phyloP scores from a whole-genome alignment of 2,113 vertebrate genomes.

The Anhinga anhinga region DNA sequence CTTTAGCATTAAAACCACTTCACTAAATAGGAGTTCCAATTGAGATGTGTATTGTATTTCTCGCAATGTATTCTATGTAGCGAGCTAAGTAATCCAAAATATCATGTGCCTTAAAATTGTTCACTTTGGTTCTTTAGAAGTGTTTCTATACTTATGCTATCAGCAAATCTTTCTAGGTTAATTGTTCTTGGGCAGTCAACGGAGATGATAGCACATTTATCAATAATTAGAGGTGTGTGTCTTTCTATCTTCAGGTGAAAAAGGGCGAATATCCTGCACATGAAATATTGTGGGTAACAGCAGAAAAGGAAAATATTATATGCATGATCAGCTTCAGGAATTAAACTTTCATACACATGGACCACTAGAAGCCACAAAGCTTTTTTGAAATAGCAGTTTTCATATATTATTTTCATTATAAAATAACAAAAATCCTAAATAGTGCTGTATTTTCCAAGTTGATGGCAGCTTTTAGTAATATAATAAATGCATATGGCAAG shows the following conservation, averaged over 20 bases:
- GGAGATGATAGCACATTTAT: background rate
- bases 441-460: background rate
- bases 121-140: background rate
- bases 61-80: background rate
- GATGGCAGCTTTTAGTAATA: background rate
- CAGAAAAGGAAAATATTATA: background rate
- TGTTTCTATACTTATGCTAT: background rate
- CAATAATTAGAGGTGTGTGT: background rate
- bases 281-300: background rate
- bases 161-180: background rate
- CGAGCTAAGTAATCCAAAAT: background rate
- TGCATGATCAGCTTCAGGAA: background rate
- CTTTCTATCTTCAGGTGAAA: background rate
- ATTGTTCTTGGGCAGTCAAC: background rate
- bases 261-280: background rate
- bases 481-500: background rate
- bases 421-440: background rate
- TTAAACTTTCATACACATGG: background rate
- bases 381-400: background rate
- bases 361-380: background rate
- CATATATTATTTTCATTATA: background rate
- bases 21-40: background rate
- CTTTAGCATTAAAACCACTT: background rate
- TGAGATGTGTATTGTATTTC: background rate
- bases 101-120: background rate